These are phyloP conservation scores for Neodiprion lecontei DNA, from an alignment of 1,140 invertebrate species.

Conservation along the genomic window DNA sequence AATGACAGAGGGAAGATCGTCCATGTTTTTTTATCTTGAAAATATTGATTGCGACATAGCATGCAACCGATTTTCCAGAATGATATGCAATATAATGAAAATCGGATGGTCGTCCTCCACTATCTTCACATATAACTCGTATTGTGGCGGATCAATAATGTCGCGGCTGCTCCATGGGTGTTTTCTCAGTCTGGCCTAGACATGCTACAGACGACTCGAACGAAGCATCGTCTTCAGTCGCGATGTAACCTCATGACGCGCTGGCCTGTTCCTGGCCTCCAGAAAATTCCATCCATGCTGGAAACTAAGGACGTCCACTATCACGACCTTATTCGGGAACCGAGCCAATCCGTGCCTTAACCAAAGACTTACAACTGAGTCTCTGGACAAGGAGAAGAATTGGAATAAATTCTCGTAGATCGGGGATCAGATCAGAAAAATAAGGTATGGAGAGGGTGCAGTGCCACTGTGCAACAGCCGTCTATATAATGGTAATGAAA, in stretches of 20 bases:
- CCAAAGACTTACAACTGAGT: neutral
- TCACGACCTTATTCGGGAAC: neutral
- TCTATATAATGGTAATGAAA: no score
- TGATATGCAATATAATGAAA: no score
- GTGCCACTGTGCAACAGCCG: neutral
- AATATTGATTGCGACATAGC: no score
- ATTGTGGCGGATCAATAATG: conserved; percentile 50
- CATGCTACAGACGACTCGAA: conserved; percentile 43
- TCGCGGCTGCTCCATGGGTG: conserved; percentile 43
- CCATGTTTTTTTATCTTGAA: no score
- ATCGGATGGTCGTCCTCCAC: no score
- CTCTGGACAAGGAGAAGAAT: no score
- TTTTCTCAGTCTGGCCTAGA: conserved; percentile 33
- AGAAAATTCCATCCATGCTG: conserved; percentile 49
- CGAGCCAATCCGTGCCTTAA: neutral
- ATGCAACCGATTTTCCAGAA: no score
- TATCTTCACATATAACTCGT: no score
- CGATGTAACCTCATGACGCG: conserved; percentile 59
- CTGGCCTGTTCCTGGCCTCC: conserved; percentile 54
- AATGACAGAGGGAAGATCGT: no score
- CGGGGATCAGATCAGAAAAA: neutral
- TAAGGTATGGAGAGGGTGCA: neutral
- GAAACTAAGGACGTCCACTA: conserved; percentile 23
- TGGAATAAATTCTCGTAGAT: no score
- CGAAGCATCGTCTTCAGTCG: conserved; percentile 52